These are phyloP conservation scores for Allacma fusca DNA, from an alignment of 2,888 invertebrate species.

Conservation along the genomic window DNA sequence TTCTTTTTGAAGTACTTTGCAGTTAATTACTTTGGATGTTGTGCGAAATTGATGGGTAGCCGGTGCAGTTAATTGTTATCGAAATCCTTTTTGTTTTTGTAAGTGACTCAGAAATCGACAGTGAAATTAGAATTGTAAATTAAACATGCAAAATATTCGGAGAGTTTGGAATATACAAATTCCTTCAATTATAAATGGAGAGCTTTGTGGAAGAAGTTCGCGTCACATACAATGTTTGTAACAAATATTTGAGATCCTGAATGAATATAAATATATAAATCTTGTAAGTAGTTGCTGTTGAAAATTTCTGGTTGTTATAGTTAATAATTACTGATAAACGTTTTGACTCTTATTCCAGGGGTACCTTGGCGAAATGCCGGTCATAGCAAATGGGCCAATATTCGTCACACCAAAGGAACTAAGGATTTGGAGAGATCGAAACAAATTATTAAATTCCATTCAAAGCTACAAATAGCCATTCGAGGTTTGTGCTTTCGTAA, in stretches of 20 bases:
- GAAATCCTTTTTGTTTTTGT: too few relatives aligned
- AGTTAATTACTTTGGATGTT: too few relatives aligned
- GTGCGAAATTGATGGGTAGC: too few relatives aligned
- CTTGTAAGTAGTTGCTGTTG: background rate
- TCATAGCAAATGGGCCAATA: slow-evolving; percentile 82
- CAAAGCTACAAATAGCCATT: slow-evolving; percentile 71
- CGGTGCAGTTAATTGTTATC: too few relatives aligned
- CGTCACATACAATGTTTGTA: background rate
- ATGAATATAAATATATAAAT: too few relatives aligned
- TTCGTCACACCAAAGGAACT: slow-evolving; percentile 73
- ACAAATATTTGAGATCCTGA: too few relatives aligned
- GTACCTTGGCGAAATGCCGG: slow-evolving; percentile 67
- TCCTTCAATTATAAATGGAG: background rate
- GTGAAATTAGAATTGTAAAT: background rate
- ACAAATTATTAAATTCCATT: slow-evolving; percentile 67
- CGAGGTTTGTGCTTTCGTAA: slow-evolving; percentile 69
- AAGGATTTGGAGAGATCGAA: slow-evolving; percentile 71
- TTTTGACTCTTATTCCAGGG: slow-evolving; percentile 5
- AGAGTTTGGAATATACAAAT: background rate
- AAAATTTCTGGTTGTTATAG: slow-evolving; percentile 23
- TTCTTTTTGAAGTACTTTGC: too few relatives aligned
- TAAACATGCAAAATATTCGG: background rate
- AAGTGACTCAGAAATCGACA: too few relatives aligned
- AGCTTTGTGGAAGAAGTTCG: background rate
- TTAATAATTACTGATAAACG: too few relatives aligned